Percentiles rank a stretch among this genome's conserved stretches.
phyloP scores from a whole-genome alignment of 2,888 invertebrate genomes.

The Cataglyphis altisquamis region DNA sequence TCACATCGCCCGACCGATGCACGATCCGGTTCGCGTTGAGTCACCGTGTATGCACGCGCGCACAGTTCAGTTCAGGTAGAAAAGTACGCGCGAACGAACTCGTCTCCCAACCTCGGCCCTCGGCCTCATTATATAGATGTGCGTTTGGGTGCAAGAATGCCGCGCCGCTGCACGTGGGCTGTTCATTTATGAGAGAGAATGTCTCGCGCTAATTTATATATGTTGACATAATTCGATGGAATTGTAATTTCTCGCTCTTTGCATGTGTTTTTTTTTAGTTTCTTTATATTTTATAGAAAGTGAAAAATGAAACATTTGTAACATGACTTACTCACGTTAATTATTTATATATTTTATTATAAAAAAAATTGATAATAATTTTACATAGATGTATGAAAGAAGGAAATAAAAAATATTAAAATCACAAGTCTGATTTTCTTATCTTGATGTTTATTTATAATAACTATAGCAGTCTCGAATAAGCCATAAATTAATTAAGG shows the following conservation, averaged over 20 bases:
- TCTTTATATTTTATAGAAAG: neutral
- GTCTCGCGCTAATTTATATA: constrained; percentile 1
- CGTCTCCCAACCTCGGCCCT: constrained; percentile 43
- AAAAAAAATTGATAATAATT: neutral
- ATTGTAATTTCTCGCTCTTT: neutral
- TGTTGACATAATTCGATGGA: constrained; percentile 6
- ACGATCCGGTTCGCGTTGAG: constrained; percentile 57
- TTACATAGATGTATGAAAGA: neutral
- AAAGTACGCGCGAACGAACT: constrained; percentile 45
- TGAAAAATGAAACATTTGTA: neutral
- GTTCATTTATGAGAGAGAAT: constrained; percentile 24
- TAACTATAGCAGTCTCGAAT: neutral
- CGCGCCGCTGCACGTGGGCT: constrained; percentile 23
- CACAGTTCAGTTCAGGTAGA: constrained; percentile 48
- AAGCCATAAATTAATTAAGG: neutral
- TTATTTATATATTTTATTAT: neutral
- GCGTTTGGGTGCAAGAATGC: constrained; percentile 45
- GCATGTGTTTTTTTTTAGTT: neutral
- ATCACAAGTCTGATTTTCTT: neutral
- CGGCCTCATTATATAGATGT: constrained; percentile 44
- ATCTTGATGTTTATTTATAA: neutral
- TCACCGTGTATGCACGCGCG: constrained; percentile 62
- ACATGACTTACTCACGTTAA: neutral
- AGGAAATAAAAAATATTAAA: neutral
- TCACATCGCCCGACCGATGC: constrained; percentile 25